Evolutionary conservation across 2,888 invertebrate species (phyloP), one percentile per base, ranked within the genome.

Genomic region (Pyrgus malvae): DNA sequence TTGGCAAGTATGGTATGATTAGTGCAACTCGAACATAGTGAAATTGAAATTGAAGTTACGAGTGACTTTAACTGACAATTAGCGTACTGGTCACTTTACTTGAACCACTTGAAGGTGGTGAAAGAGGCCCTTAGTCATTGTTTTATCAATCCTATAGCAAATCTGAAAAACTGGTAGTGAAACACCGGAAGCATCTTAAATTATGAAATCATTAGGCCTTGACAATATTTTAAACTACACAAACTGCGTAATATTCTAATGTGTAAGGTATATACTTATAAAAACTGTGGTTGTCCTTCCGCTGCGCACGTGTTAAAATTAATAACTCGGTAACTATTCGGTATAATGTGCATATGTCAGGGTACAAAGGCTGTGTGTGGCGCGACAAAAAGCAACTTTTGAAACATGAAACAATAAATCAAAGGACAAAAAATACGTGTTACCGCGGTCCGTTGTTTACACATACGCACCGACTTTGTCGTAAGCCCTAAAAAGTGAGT

Each of bases 391-490:
- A 85, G 74, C 69, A 67, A 78, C 79, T 85, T 84, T 78, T 83
- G 81, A 78, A 86, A 86, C 77, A 65, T 77, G 79, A 83, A 83
- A 86, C 84, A 81, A 85, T 89, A 89, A 88, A 87, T 88, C 88
- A 85, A 83, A 80, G 76, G 68, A 77, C 79, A 88, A 87, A 88
- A 83, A 86, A 80, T 74, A 86, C 79, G 88, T 86, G 88, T 87
- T 84, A 83, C 81, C 76, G 72, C 66, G 72, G 71, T 72, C 82
- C 77, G 83, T 80, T 86, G 86, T 88, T 86, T 84, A 81, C 83
- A 79, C 79, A 72, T 70, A 76, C 69, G 69, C 68, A 72, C 71
- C 72, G 78, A 87, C 84, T 81, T 78, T 87, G 87, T 85, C 82
- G 87, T 76, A 65, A 62, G 64, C 56, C 72, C 69, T 77, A 76